Conservation (phyloP, 2,888 invertebrate genomes). For the Colletes collaris region DNA sequence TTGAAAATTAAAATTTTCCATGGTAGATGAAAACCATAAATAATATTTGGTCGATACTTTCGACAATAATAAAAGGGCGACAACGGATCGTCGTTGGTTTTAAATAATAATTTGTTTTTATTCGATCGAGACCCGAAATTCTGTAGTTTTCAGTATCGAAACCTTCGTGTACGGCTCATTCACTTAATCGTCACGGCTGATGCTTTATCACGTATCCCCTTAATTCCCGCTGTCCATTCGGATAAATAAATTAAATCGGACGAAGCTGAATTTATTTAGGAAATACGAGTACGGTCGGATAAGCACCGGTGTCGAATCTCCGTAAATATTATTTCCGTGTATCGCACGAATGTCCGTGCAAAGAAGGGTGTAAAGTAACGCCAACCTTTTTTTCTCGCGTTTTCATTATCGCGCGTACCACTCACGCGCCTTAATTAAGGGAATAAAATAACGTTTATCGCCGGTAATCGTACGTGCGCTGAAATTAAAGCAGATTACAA, state of each 20-base stretch:
- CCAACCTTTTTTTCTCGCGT: no score
- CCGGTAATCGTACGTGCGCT: constrained; percentile 19
- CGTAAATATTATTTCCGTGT: constrained; percentile 46
- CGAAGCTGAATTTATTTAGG: not conserved
- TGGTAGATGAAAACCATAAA: no score
- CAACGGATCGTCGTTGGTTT: no score
- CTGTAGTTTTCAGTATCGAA: no score
- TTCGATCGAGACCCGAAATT: no score
- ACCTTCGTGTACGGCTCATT: no score
- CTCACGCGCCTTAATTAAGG: constrained; percentile 49
- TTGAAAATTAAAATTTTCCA: no score
- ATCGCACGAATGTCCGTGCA: not conserved
- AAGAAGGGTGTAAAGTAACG: no score
- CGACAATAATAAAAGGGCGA: no score
- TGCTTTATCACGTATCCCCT: not conserved
- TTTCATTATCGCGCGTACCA: no score
- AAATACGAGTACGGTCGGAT: not conserved
- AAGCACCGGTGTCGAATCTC: not conserved
- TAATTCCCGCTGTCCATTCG: not conserved
- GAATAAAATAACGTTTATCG: constrained; percentile 40
- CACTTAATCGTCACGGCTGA: not conserved
- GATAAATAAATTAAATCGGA: not conserved
- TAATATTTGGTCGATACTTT: no score
- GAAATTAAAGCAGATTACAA: constrained; percentile 26
- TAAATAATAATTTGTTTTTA: no score